Conservation (phyloP, 2,888 invertebrate species). For the Eugnorisma glareosa region DNA sequence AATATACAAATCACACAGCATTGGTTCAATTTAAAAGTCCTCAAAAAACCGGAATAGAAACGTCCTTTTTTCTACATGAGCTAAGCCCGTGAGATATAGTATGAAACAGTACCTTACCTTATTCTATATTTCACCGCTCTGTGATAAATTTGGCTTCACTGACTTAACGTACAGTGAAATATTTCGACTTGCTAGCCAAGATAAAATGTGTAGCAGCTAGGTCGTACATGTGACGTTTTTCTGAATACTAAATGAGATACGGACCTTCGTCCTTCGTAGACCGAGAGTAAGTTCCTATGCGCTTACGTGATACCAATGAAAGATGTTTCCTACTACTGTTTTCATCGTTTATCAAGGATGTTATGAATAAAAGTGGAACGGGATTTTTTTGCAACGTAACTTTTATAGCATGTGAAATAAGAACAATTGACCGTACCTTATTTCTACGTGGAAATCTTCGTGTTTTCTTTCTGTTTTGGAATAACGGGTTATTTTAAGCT, state of each 20-base stretch:
- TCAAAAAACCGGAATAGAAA: background rate
- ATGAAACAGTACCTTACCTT: constrained; percentile 25
- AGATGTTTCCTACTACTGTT: background rate
- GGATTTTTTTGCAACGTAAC: background rate
- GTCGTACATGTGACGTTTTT: constrained; percentile 42
- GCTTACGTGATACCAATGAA: background rate
- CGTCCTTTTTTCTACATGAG: background rate
- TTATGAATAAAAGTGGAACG: background rate
- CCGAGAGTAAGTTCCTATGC: background rate
- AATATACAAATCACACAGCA: background rate
- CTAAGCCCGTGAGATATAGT: constrained; percentile 24
- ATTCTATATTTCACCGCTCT: constrained; percentile 34
- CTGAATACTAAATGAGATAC: constrained; percentile 41
- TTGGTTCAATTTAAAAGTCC: background rate
- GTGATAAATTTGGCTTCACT: constrained; percentile 49
- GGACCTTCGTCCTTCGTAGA: background rate
- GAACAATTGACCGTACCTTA: background rate
- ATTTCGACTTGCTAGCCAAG: constrained; percentile 43
- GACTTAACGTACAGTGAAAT: constrained; percentile 42
- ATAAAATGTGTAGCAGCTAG: constrained; percentile 42
- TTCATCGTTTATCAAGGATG: background rate
- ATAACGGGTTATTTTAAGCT: too few species aligned
- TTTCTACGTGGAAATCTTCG: background rate
- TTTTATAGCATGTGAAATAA: background rate
- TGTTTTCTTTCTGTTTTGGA: background rate